Evolutionary conservation across 2,113 vertebrate species (phyloP).

Genomic region (Hippocampus guttulatus): DNA sequence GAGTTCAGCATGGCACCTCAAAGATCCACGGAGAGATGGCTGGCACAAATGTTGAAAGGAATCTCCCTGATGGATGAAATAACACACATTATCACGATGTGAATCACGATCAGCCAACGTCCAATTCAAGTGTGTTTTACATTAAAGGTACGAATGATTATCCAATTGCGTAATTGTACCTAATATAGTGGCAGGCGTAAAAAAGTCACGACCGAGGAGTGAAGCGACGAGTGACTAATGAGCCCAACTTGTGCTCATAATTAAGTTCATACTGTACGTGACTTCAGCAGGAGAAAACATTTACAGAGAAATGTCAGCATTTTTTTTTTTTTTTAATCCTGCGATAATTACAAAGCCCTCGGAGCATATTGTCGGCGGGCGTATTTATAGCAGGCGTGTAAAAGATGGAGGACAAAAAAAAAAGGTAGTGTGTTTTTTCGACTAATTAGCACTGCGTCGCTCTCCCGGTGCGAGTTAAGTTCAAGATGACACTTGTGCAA

Average conservation of each 20-base stretch:
- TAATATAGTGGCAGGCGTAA: neutral
- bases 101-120: neutral
- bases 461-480: constrained; percentile 34
- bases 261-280: constrained; percentile 15
- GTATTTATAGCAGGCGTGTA: constrained; percentile 39
- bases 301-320: constrained; percentile 26
- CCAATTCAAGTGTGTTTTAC: neutral
- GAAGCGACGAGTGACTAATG: constrained; percentile 2
- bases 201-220: constrained; percentile 8
- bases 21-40: neutral
- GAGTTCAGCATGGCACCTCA: neutral
- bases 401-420: constrained; percentile 16
- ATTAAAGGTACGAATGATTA: neutral
- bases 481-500: constrained; percentile 48
- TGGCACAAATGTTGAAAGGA: neutral
- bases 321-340: constrained; percentile 13
- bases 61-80: neutral
- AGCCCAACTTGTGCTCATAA: constrained; percentile 15
- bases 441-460: constrained; percentile 43
- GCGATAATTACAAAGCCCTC: constrained; percentile 31
- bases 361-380: constrained; percentile 10
- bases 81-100: neutral
- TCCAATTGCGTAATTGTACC: neutral
- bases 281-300: constrained; percentile 34
- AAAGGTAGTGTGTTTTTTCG: constrained; percentile 29